phyloP scores from a whole-genome alignment of 1,140 invertebrate species.

The Lanistes nyassanus region DNA sequence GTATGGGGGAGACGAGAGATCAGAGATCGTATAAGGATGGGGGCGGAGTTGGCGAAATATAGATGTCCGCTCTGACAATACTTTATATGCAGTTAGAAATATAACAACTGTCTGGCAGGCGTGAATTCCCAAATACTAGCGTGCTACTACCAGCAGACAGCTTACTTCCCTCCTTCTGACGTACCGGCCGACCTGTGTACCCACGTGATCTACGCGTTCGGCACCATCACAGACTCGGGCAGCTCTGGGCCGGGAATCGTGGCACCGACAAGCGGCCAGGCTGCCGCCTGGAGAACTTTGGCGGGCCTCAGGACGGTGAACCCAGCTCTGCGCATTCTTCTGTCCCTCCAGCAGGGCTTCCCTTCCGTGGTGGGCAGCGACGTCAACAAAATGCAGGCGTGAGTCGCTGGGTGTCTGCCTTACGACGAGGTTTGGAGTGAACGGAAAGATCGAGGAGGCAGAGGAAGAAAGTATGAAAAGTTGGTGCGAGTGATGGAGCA shows the following conservation, averaged over 20 bases:
- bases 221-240: not conserved
- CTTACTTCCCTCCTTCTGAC: conserved; percentile 8
- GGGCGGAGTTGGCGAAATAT: too few relatives aligned
- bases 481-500: too few relatives aligned
- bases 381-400: conserved; percentile 9
- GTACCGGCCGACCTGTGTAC: conserved; percentile 22
- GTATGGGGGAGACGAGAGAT: not conserved
- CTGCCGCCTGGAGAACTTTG: conserved; percentile 5
- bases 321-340: conserved; percentile 20
- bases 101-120: too few relatives aligned
- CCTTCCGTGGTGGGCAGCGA: conserved; percentile 10
- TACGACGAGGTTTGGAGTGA: too few relatives aligned
- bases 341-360: conserved; percentile 31
- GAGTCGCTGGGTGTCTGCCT: too few relatives aligned
- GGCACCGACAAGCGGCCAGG: not conserved
- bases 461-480: too few relatives aligned
- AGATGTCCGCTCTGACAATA: too few relatives aligned
- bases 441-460: too few relatives aligned
- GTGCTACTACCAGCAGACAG: conserved; percentile 26
- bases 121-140: conserved; percentile 9
- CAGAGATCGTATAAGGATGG: too few relatives aligned
- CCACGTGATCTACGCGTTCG: conserved; percentile 32
- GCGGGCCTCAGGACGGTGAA: conserved; percentile 5
- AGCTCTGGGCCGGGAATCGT: conserved; percentile 7
- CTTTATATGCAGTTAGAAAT: too few relatives aligned